Evolutionary conservation across 1,140 invertebrate genomes (phyloP).

Genomic region (Chrysopa pallens): DNA sequence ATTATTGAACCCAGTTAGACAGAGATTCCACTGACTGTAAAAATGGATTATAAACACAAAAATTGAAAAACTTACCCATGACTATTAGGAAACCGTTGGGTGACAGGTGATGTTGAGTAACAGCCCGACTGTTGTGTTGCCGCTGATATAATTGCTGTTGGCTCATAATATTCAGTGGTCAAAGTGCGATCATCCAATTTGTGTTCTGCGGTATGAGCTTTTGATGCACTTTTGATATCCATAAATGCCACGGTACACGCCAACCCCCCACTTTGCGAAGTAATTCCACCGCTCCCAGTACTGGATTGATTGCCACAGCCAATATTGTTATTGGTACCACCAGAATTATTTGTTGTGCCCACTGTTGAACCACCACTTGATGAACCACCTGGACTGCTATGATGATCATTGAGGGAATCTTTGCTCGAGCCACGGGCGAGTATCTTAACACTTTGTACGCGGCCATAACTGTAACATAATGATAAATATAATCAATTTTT

Average conservation of each 20-base stretch:
- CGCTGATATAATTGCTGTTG: slow-evolving; percentile 46
- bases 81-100: slow-evolving; percentile 28
- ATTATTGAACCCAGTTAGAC: too few species aligned
- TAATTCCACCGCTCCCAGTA: slow-evolving; percentile 19
- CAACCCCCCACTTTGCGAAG: slow-evolving; percentile 31
- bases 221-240: slow-evolving; percentile 90
- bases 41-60: too few species aligned
- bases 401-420: neutral
- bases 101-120: slow-evolving; percentile 14
- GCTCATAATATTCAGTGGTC: slow-evolving; percentile 87
- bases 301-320: neutral
- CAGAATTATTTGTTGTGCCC: slow-evolving; percentile 3
- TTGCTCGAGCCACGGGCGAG: slow-evolving; percentile 35
- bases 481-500: too few species aligned
- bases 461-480: slow-evolving; percentile 61
- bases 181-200: slow-evolving; percentile 69
- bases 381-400: neutral
- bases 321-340: neutral
- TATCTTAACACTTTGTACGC: slow-evolving; percentile 89
- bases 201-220: slow-evolving; percentile 79
- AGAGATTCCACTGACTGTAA: too few species aligned
- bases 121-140: slow-evolving; percentile 19
- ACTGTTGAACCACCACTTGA: slow-evolving; percentile 7
- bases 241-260: slow-evolving; percentile 86
- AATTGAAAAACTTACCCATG: slow-evolving; percentile 15